Evolutionary conservation across 2,888 invertebrate genomes (phyloP), one percentile per base, ranked within the genome.

Genomic region (Caenorhabditis macrosperma): DNA sequence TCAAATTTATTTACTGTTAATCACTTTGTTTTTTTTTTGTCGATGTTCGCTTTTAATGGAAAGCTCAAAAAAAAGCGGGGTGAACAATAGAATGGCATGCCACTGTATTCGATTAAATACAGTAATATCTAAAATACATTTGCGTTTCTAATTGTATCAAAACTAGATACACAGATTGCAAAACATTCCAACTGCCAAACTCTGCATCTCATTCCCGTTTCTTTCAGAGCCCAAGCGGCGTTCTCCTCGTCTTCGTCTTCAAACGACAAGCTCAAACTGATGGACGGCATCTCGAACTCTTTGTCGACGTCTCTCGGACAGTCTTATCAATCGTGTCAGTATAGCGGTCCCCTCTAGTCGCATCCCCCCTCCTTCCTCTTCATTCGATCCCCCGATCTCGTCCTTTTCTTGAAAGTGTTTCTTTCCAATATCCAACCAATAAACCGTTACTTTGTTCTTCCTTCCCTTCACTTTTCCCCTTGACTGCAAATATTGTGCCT

Each of bases 241-340:
- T 67, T 75, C 54, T 66, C 75, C 12, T 26, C 52, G 2, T 28
- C 67, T 1, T 26, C 50, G 20, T 22, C 67, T 9, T 74, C 67
- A 6, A 69, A 78, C 26, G 74, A 78, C 28, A 72, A 78, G 35
- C 57, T 78, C 33, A 78, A 78, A 41, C 55, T 78, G 57, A 78
- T 78, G 78, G 78, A 78, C 57, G 72, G 67, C 17, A 46, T 78
- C n/a, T 78, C 78, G 60, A 66, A 54, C 24, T 75, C 74, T 20
- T 38, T 75, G 2, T 67, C 75, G 5, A 44, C 26, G 3, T 72
- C 78, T 0, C 48, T 78, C 30, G 67, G 72, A 9, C 72, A 72
- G 54, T 30, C 78, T n/a, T 78, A 78, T 50, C 78, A 78, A 41
- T 28, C 76, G 7, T 78, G 64, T 33, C 77, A 78, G 22, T 78